phyloP scores from a whole-genome alignment of 2,113 vertebrate species.

The Tragulus kanchil region DNA sequence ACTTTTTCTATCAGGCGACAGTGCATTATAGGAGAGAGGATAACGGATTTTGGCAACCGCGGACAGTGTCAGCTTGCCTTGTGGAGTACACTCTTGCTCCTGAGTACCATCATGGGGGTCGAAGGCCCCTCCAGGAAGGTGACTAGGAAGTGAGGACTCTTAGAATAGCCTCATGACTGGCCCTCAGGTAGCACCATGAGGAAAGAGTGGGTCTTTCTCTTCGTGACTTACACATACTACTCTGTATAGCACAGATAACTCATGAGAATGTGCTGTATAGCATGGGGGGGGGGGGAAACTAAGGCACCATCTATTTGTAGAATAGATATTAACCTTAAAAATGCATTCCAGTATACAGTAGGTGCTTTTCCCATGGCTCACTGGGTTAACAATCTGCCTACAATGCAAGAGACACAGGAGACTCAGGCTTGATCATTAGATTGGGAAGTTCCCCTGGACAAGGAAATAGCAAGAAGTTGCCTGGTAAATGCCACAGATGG shows the following conservation, averaged over 20 bases:
- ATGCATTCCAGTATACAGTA: neutral
- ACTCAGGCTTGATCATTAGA: no score
- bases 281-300: neutral
- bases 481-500: no score
- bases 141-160: neutral
- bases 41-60: neutral
- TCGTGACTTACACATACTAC: neutral
- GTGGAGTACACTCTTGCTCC: neutral
- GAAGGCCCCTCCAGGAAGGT: neutral
- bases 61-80: neutral
- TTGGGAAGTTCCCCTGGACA: no score
- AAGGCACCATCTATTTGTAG: neutral
- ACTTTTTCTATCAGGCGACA: neutral
- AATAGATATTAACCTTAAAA: neutral
- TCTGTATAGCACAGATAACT: neutral
- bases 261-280: neutral
- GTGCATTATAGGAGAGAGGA: neutral
- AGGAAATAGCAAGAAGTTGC: no score
- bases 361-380: neutral
- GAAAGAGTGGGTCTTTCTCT: neutral
- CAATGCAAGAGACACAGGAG: no score
- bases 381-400: no score
- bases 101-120: neutral
- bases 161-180: neutral
- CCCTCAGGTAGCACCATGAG: accelerated